phyloP scores from a whole-genome alignment of 2,113 vertebrate species.

The Takifugu flavidus region DNA sequence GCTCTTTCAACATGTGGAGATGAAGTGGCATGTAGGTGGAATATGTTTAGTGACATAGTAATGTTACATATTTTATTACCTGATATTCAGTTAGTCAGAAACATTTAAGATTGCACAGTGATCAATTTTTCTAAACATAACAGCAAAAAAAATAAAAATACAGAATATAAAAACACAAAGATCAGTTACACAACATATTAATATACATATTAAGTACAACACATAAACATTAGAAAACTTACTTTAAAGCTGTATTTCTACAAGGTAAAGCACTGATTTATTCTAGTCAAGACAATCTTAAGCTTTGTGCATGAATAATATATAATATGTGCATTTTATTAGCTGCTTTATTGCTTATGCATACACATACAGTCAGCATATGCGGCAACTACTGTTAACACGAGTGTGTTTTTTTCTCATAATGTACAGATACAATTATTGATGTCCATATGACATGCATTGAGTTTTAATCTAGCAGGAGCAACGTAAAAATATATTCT shows the following conservation, averaged over 20 bases:
- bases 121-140: slow-evolving; percentile 29
- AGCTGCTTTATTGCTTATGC: slow-evolving; percentile 48
- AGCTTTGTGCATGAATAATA: slow-evolving; percentile 30
- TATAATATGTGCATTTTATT: slow-evolving; percentile 41
- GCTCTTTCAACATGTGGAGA: slow-evolving; percentile 33
- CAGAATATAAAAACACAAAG: slow-evolving; percentile 19
- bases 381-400: slow-evolving; percentile 34
- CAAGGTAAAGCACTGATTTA: slow-evolving; percentile 45
- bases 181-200: slow-evolving; percentile 13
- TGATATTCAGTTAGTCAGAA: slow-evolving; percentile 15
- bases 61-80: slow-evolving; percentile 16
- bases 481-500: not conserved
- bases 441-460: slow-evolving; percentile 1
- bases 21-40: slow-evolving; percentile 27
- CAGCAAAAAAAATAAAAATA: slow-evolving; percentile 1
- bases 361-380: slow-evolving; percentile 44
- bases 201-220: slow-evolving; percentile 17
- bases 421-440: slow-evolving; percentile 27
- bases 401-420: slow-evolving; percentile 28
- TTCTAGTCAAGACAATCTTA: slow-evolving; percentile 36
- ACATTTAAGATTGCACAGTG: slow-evolving; percentile 12
- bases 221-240: slow-evolving; percentile 25
- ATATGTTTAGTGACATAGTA: slow-evolving; percentile 1
- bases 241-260: slow-evolving; percentile 17
- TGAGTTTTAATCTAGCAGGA: too few species aligned